Evolutionary conservation across 2,797 vertebrate species (phyloP), one percentile per base, ranked within the genome.

Genomic region (Oceanodroma leucorhoa): DNA sequence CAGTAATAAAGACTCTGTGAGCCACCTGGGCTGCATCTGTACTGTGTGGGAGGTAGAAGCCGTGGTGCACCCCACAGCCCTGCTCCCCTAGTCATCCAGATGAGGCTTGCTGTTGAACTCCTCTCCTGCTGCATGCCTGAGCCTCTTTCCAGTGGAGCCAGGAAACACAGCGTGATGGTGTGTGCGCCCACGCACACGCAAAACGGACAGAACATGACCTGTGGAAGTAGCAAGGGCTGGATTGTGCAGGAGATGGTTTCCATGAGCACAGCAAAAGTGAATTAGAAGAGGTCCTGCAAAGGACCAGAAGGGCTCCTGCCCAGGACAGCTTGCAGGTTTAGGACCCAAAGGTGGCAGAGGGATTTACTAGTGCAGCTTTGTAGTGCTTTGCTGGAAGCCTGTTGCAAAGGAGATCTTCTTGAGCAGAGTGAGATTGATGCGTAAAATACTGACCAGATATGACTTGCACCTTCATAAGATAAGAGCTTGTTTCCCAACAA

Each of bases 1-100:
- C 48, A 50, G 45, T 38, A 71, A 83, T 57, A 81, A 88, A 90
- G 87, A 15, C 29, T 40, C 65, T 61, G 45, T 11, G 72, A 93
- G 80, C 80, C 96, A 96, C 96, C 90, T 96, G 96, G 95, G 70
- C 70, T 84, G 77, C 94, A 95, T 96, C 92, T 96, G 95, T 75
- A 30, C 83, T 84, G 73, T 65, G 92, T 96, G 96, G 95, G 96
- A 94, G 94, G 94, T 89, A 83, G 72, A 46, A 55, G 22, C 40
- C 3, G 2, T 38, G 81, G 55, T 70, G 80, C 30, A 62, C 20
- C 48, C 69, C 55, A 8, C 57, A 70, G 76, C 64, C 34, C 60
- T 36, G 16, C 45, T 93, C 24, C 58, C 57, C 66, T 32, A 9
- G 21, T 38, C 53, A 7, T 24, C 61, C 70, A 67, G 50, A 88